Percentiles rank a stretch among this genome's conserved stretches.
Conservation (phyloP, 2,888 invertebrate species). For the Cataglyphis rosenhaueri region DNA sequence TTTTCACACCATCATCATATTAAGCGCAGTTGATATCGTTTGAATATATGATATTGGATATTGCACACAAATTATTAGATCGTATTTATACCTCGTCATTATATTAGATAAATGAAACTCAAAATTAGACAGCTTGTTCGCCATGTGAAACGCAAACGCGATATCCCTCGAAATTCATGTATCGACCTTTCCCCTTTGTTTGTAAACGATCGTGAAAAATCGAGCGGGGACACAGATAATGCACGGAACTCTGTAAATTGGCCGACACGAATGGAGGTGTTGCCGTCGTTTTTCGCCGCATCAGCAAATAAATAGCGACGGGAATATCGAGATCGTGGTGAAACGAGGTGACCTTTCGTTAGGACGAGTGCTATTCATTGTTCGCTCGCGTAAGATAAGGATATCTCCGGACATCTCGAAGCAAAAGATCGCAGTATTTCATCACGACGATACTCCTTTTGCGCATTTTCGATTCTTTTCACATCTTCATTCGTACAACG, state of each 20-base stretch:
- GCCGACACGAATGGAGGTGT: background rate
- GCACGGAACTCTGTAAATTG: slow-evolving; percentile 30
- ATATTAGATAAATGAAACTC: slow-evolving; percentile 20
- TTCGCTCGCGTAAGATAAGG: background rate
- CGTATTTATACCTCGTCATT: slow-evolving; percentile 6
- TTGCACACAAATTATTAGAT: slow-evolving; percentile 17
- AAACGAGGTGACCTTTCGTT: slow-evolving; percentile 38
- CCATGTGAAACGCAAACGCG: background rate
- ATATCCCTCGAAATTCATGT: slow-evolving; percentile 20
- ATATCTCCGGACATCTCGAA: too few species aligned
- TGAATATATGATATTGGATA: slow-evolving; percentile 23
- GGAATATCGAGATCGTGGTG: slow-evolving; percentile 23
- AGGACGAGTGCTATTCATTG: background rate
- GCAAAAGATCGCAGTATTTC: background rate
- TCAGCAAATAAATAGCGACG: slow-evolving; percentile 26
- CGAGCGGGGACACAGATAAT: slow-evolving; percentile 18
- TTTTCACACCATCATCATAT: background rate
- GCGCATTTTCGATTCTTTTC: background rate
- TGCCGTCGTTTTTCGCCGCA: slow-evolving; percentile 7
- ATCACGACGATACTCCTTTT: background rate
- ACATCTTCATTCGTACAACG: background rate
- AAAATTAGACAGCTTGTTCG: slow-evolving; percentile 20
- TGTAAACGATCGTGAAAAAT: background rate
- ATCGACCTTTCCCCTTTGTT: slow-evolving; percentile 27
- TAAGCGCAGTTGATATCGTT: slow-evolving; percentile 22